These are phyloP conservation scores for Luidia sarsii DNA, from an alignment of 53 echinoderm and acorn worm genomes.

Conservation along the genomic window DNA sequence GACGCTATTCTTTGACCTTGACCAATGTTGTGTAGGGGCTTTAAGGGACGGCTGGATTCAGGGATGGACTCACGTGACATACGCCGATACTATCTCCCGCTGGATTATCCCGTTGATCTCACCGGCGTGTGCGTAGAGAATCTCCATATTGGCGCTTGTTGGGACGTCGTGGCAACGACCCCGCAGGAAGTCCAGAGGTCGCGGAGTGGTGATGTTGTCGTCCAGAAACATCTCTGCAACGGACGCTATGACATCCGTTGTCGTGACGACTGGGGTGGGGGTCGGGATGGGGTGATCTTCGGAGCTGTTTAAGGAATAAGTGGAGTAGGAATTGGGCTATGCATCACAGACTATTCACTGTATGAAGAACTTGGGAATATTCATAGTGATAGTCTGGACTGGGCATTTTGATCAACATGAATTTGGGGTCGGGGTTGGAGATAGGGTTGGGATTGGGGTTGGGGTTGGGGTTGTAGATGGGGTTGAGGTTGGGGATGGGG, in stretches of 20 bases:
- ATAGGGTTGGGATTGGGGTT: too few relatives aligned
- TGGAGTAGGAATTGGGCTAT: too few relatives aligned
- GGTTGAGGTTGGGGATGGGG: too few relatives aligned
- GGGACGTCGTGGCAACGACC: constrained; percentile 82
- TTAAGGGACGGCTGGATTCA: too few relatives aligned
- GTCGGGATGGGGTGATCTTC: constrained; percentile 51
- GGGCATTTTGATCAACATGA: too few relatives aligned
- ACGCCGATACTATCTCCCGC: constrained; percentile 81
- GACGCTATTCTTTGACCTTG: too few relatives aligned
- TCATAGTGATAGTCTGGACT: too few relatives aligned
- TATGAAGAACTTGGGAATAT: too few relatives aligned
- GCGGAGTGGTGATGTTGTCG: not conserved
- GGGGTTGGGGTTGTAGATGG: too few relatives aligned
- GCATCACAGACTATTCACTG: too few relatives aligned
- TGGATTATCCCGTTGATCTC: constrained; percentile 65
- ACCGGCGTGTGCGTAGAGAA: constrained; percentile 83
- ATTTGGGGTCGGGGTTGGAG: too few relatives aligned
- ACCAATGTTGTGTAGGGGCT: too few relatives aligned
- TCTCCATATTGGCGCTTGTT: constrained; percentile 80
- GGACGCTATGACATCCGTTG: constrained; percentile 18
- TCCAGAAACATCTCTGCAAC: not conserved
- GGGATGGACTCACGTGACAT: constrained; percentile 70
- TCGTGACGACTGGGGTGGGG: constrained; percentile 17
- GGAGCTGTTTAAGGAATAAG: constrained; percentile 4
- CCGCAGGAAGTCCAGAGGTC: constrained; percentile 61